Base-by-base conservation (phyloP, 2,888 invertebrate species). In the Leptinotarsa juncta region DNA sequence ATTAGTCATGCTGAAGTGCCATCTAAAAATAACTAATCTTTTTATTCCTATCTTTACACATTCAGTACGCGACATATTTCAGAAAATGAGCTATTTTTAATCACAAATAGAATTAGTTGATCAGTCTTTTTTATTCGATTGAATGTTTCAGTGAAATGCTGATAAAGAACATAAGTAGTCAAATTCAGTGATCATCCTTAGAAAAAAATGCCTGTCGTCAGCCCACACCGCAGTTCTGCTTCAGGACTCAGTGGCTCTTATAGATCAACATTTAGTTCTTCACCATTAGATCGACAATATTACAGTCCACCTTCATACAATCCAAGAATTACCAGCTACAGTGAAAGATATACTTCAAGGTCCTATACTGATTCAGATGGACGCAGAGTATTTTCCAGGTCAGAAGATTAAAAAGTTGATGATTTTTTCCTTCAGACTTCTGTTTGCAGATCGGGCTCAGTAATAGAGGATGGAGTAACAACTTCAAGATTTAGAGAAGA, bases 301-400 rank as follows among this genome's bases (percentile, higher is more conserved):
- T 91, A 89, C 80, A 86, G 89, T 72, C 87, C 88, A 14, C 84
- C 87, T 55, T 88, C 89, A 53, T 89, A 90, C 0, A 86, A 82
- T 75, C 70, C 91, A 88, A 16, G 87, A 77, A 81, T 86, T 70
- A 82, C 82, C 74, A 83, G 79, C 69, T 90, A 90, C 81, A 91
- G 90, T 50, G 91, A 91, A 12, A 84, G 91, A 62, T 90, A 89
- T 2, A 85, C 91, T 57, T 89, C 90, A 79, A 87, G 91, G 53
- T 90, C 90, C 1, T 91, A 90, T 0, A 89, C 90, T 0, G 87
- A 91, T 74, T 88, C 90, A 50, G 91, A 91, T 76, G 91, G 91
- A 60, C 87, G 90, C 49, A 89, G 90, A 81, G 86, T 89, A 0
- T 86, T 88, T 76, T 82, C 86, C 60, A 87, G 88, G 87, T 86